Conservation (phyloP, 2,113 vertebrate genomes). For the Melospiza georgiana region DNA sequence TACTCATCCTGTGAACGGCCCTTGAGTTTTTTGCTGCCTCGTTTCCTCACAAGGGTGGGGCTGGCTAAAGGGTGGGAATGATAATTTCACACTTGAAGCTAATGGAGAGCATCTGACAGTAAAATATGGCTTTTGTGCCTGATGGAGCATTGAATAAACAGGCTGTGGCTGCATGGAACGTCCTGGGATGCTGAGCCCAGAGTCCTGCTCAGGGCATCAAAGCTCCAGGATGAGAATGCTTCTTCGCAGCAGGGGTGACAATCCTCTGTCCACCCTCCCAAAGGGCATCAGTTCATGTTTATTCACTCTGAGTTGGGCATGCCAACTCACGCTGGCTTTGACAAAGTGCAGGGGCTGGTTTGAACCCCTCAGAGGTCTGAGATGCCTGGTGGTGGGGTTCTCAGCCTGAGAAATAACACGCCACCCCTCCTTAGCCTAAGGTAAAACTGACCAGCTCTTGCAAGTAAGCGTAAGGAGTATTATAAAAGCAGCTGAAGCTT, state of each 20-base stretch:
- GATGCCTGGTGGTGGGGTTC: neutral
- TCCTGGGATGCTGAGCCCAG: neutral
- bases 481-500: constrained; percentile 19
- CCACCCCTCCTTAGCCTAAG: neutral
- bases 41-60: constrained; percentile 53
- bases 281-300: neutral
- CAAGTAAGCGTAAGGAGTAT: neutral
- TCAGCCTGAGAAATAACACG: neutral
- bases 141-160: neutral
- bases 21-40: constrained; percentile 44
- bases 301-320: neutral
- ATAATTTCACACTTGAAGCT: constrained; percentile 45
- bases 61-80: constrained; percentile 39
- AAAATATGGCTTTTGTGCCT: neutral
- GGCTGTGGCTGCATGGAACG: neutral
- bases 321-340: neutral
- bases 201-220: neutral
- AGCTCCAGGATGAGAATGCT: neutral
- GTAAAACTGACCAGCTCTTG: neutral
- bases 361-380: neutral
- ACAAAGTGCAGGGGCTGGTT: constrained; percentile 18
- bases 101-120: constrained; percentile 54
- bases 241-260: neutral
- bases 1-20: neutral
- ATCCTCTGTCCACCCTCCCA: neutral